Evolutionary conservation across 2,113 vertebrate genomes (phyloP).

Genomic region (Lepus americanus): DNA sequence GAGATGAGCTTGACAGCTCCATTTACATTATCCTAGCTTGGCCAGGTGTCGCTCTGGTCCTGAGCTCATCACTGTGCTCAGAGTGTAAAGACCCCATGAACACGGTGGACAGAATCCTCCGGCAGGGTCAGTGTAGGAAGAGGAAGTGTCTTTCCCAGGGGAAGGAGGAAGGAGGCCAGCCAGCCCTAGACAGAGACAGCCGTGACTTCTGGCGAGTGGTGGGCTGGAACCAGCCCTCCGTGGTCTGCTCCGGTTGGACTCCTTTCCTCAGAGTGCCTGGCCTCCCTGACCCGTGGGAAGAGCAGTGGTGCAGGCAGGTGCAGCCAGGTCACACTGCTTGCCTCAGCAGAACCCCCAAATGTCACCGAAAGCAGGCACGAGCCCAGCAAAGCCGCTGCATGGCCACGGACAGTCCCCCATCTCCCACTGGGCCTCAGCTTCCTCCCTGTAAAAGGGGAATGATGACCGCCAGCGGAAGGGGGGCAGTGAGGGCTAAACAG

Average conservation of each 20-base stretch:
- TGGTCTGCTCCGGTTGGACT: not conserved
- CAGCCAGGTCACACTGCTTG: not conserved
- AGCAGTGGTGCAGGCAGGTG: not conserved
- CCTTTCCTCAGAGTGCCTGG: not conserved
- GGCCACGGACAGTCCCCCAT: not conserved
- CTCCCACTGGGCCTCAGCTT: not conserved
- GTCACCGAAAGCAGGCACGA: not conserved
- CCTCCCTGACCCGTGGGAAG: not conserved
- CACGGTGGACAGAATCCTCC: not conserved
- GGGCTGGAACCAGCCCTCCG: not conserved
- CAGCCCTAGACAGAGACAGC: not conserved
- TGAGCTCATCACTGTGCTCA: not conserved
- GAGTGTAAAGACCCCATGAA: not conserved
- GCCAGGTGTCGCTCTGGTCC: not conserved
- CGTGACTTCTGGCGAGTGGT: not conserved
- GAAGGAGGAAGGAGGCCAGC: not conserved
- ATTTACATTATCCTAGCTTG: not conserved
- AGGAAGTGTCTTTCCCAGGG: not conserved
- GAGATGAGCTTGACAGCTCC: not conserved
- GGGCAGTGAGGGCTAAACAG: not conserved
- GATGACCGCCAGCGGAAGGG: not conserved
- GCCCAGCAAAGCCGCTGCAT: not conserved
- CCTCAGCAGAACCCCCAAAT: not conserved
- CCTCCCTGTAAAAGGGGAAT: not conserved
- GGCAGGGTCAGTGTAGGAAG: not conserved